Base-by-base conservation (phyloP, 2,797 vertebrate species). In the Chelon labrosus region DNA sequence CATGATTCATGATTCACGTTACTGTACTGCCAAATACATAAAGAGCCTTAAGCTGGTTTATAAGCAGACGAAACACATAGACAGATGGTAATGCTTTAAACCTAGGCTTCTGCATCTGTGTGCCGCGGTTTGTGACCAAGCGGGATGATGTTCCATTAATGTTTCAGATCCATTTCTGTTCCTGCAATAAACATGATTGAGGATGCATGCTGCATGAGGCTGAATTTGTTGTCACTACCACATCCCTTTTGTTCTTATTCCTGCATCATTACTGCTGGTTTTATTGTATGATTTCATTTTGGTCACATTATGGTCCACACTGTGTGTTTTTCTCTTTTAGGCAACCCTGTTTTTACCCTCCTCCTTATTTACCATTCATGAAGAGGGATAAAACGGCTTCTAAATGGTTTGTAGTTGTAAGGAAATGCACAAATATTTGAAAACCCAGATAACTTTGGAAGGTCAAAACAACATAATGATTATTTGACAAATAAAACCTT, bases 141-240 rank as follows among this genome's bases (percentile, higher is more conserved):
- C 50, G 63, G 69, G 64, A 80, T 54, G 38, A 79, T 68, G 82
- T 75, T 78, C 65, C 70, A 85, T 86, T 70, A 89, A 86, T 87
- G 73, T 85, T 89, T 88, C 68, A 85, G 20, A 73, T 83, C 66
- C 81, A 87, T 86, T 82, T 83, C 74, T 79, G 65, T 79, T 65
- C 74, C 77, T 85, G 76, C 78, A 78, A 68, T 86, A 89, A 84
- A 88, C 77, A 72, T 77, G 79, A 81, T n/a, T 67, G 73, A 76
- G 55, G 68, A 60, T 64, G 47, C 38, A 61, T 74, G 27, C 71
- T 85, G 53, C 44, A 70, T 42, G 49, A 66, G n/a, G 75, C 58
- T 73, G 37, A 61, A 41, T 51, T 62, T 27, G 31, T 9, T 54
- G 37, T 75, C 42, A 59, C 72, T 11, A 63, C 51, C 19, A n/a